Base-by-base conservation (phyloP, 1,140 invertebrate genomes). In the Aphelenchoides avenae region DNA sequence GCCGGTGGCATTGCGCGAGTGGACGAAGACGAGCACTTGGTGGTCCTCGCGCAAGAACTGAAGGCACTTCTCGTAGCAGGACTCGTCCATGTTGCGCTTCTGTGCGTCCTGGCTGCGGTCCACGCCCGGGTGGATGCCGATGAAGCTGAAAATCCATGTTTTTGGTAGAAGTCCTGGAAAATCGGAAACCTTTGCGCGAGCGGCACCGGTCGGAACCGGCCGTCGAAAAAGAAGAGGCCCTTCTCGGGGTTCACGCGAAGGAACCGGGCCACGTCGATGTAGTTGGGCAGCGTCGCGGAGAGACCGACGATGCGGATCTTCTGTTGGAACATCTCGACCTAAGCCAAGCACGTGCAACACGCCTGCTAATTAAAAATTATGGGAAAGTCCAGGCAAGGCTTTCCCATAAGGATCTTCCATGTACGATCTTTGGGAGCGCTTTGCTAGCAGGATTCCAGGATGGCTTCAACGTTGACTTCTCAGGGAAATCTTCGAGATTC, bases 11-110 rank as follows among this genome's bases (percentile, higher is more conserved):
- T 96, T 97, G 36, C 95, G 81, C 0, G 93, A 89, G 79, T 98
- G 94, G 0, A 99, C 95, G 80, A 99, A 99, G 0, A 99, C 89
- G 89, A 99, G 95, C 0, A 95, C 91, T 83, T 86, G 69, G 39
- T 71, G 66, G 18, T 57, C 46, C 37, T 70, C 52, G 27, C 27
- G 34, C 5, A 69, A 24, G 46, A 64, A 70, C 1, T 52, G 26
- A 11, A 72, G 13, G 22, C 41, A 52, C 54, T 71, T 66, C 20
- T 65, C 61, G 60, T 36, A 71, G 29, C 41, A 61, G 52, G 91
- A 84, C 43, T 85, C 82, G 78, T 98, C 91, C 87, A 97, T 94
- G 71, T 88, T 85, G 60, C 83, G 81, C 64, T 87, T 36, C 44
- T 63, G 48, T 40, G 81, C 77, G 88, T 86, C 78, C 89, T 85